A percentile compares a stretch with the other conserved stretches of the same genome.
These are phyloP conservation scores for Rhinoraja longicauda DNA, from an alignment of 2,797 vertebrate genomes.

Conservation along the genomic window DNA sequence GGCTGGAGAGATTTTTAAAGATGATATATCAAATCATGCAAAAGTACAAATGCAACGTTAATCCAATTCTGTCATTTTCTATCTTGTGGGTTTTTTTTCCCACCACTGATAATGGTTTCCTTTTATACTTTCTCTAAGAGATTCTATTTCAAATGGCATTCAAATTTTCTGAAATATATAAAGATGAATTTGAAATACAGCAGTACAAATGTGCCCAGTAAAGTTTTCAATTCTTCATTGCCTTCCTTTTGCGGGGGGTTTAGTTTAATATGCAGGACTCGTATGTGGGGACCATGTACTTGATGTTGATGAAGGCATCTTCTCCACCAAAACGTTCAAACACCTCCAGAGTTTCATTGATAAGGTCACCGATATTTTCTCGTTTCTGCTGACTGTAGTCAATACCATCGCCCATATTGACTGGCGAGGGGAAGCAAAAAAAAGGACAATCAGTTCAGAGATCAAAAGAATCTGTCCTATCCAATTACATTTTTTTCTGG, in stretches of 20 bases:
- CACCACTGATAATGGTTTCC: not conserved
- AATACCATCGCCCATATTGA: slow-evolving; percentile 77
- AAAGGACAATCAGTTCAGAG: not conserved
- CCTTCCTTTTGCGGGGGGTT: not conserved
- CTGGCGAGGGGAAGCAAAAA: slow-evolving; percentile 54
- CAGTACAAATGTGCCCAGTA: not conserved
- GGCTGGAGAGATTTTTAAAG: not conserved
- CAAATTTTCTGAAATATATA: not conserved
- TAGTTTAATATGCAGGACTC: slow-evolving; percentile 59
- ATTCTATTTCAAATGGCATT: slow-evolving; percentile 4
- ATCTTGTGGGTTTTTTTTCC: not conserved
- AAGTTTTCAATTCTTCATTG: not conserved
- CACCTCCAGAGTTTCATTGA: slow-evolving; percentile 82
- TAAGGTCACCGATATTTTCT: slow-evolving; percentile 80
- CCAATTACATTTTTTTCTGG: not conserved
- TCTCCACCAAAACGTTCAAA: slow-evolving; percentile 76
- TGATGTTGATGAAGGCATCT: slow-evolving; percentile 66
- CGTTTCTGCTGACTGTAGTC: slow-evolving; percentile 82
- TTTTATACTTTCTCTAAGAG: not conserved
- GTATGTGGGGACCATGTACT: slow-evolving; percentile 69
- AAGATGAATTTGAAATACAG: not conserved
- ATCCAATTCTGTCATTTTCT: not conserved
- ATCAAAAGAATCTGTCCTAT: not conserved
- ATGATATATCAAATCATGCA: not conserved
- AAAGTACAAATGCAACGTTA: not conserved